Evolutionary conservation across 2,113 vertebrate genomes (phyloP).

Genomic region (Madoqua kirkii): DNA sequence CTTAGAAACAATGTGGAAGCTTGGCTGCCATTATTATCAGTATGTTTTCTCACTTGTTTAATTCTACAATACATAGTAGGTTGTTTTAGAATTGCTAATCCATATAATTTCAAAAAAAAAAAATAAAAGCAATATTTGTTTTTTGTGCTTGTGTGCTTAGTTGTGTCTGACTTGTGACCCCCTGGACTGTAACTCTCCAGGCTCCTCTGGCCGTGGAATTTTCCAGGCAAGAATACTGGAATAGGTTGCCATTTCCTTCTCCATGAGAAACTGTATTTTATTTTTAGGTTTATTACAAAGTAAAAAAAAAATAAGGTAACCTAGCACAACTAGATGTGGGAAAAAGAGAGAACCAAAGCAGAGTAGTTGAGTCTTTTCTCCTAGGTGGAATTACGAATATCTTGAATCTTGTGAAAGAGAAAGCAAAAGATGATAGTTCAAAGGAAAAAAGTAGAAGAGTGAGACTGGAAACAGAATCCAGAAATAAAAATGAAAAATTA

Average conservation of each 20-base stretch:
- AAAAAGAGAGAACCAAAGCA: neutral
- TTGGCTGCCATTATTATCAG: neutral
- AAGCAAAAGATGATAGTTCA: neutral
- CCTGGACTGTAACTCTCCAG: neutral
- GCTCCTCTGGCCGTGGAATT: neutral
- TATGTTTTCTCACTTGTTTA: neutral
- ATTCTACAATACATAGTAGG: neutral
- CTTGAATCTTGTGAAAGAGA: neutral
- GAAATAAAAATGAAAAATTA: neutral
- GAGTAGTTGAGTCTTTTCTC: neutral
- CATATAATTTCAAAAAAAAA: neutral
- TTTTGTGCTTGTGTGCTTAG: neutral
- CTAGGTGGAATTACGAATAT: neutral
- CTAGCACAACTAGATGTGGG: neutral
- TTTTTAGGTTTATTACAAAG: neutral
- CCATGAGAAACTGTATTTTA: conserved; percentile 1
- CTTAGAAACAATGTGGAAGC: neutral
- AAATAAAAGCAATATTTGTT: neutral
- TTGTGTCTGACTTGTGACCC: neutral
- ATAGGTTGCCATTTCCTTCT: neutral
- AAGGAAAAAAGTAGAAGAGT: neutral
- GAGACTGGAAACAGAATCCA: neutral
- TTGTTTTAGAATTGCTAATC: neutral
- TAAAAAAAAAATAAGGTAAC: neutral
- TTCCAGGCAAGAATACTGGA: neutral